Evolutionary conservation across 2,113 vertebrate species (phyloP).

Genomic region (Naja naja): DNA sequence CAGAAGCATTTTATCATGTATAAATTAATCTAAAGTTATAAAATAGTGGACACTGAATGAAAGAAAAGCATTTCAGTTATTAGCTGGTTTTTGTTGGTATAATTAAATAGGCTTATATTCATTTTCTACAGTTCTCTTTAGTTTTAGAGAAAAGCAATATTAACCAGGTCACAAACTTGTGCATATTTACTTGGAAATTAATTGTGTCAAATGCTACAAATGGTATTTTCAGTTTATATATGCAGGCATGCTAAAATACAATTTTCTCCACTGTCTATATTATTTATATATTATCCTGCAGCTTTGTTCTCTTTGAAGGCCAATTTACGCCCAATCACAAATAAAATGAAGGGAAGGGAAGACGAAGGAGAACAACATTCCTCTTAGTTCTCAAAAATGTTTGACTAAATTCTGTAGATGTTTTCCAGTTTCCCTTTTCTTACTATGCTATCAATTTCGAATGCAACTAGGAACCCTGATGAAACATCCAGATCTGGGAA

Average conservation of each 20-base stretch:
- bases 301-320: background rate
- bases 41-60: background rate
- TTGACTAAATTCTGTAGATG: background rate
- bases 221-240: background rate
- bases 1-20: background rate
- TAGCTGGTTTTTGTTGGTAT: background rate
- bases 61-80: background rate
- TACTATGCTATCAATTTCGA: background rate
- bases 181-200: background rate
- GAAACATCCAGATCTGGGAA: background rate
- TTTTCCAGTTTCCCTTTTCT: background rate
- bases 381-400: background rate
- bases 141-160: background rate
- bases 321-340: background rate
- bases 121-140: background rate
- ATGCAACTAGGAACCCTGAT: background rate
- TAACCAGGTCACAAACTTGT: background rate
- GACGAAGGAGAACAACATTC: background rate
- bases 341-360: background rate
- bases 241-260: background rate
- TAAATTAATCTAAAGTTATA: background rate
- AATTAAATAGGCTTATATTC: background rate
- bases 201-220: background rate
- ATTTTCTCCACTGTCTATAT: background rate
- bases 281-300: background rate